phyloP scores from a whole-genome alignment of 2,888 invertebrate species.

The Tachina lurida region DNA sequence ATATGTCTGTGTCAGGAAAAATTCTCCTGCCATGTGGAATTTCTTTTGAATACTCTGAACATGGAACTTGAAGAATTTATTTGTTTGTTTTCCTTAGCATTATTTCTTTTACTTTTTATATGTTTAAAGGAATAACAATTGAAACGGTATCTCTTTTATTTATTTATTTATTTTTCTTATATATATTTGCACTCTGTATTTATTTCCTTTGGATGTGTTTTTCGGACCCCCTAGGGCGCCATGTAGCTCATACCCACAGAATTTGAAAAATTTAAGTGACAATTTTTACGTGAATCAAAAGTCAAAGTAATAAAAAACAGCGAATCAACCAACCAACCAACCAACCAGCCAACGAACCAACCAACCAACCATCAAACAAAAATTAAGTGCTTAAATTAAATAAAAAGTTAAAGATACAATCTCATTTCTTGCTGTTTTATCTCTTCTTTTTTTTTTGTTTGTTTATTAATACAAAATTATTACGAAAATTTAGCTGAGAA shows the following conservation, averaged over 20 bases:
- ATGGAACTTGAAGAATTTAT: slow-evolving; percentile 63
- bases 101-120: slow-evolving; percentile 2
- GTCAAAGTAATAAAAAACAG: slow-evolving; percentile 52
- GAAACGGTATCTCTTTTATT: slow-evolving; percentile 59
- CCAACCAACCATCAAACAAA: slow-evolving; percentile 18
- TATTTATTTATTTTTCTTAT: not conserved
- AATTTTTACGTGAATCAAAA: slow-evolving; percentile 70
- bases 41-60: slow-evolving; percentile 65
- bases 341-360: slow-evolving; percentile 3
- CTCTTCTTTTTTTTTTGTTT: not conserved
- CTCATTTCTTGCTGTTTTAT: slow-evolving; percentile 11
- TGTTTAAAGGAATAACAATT: slow-evolving; percentile 27
- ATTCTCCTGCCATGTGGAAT: slow-evolving; percentile 66
- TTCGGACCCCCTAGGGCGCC: slow-evolving; percentile 70
- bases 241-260: slow-evolving; percentile 67
- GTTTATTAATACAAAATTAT: slow-evolving; percentile 58
- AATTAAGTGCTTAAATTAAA: slow-evolving; percentile 62
- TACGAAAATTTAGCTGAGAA: slow-evolving; percentile 50
- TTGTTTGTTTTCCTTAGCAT: slow-evolving; percentile 46
- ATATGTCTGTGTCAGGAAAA: not conserved
- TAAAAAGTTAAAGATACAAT: slow-evolving; percentile 52
- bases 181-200: not conserved
- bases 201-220: slow-evolving; percentile 34
- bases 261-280: slow-evolving; percentile 70
- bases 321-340: slow-evolving; percentile 1